Evolutionary conservation across 2,888 invertebrate species (phyloP), one percentile per base, ranked within the genome.

Genomic region (Epinotia nisella): DNA sequence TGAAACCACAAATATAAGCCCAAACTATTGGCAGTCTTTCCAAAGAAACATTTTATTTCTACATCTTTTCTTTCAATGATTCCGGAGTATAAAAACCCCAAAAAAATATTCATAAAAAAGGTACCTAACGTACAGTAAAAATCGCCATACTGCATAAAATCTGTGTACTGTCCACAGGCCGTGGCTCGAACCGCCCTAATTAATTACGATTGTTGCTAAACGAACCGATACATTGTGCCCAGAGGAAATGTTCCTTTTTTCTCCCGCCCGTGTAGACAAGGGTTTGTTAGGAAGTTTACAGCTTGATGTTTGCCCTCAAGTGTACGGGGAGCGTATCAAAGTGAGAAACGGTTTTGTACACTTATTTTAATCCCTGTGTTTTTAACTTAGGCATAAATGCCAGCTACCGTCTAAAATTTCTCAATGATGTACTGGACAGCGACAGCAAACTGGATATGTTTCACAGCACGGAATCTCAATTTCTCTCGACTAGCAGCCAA

Each of bases 151-250:
- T 67, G 60, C 35, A 41, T 17, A 13, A 10, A 39, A 41, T 45
- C 61, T 73, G 68, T 68, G 0, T 24, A 58, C 70, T 53, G 49
- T 5, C 2, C 29, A 11, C 76, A 78, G 80, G 80, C 81, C 78
- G 73, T 74, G 71, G 66, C 75, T 76, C 76, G 74, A 77, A 75
- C 76, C 67, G 66, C 75, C 80, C 80, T 85, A 87, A 87, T 87
- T 87, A 87, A 87, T 87, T 84, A 83, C 84, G 83, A 87, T 85
- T 81, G 81, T 79, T 80, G 83, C 76, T 83, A 80, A 86, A 85
- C 85, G 83, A 85, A 84, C 81, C 86, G 79, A 81, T 74, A 74
- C 75, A 78, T 77, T 61, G 75, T 74, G 74, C 78, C 81, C 79
- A 74, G 75, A 79, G 80, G 78, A 81, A 83, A 81, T 74, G 77